phyloP scores from a whole-genome alignment of 1,140 invertebrate species.

The Drosophila chauvacae region DNA sequence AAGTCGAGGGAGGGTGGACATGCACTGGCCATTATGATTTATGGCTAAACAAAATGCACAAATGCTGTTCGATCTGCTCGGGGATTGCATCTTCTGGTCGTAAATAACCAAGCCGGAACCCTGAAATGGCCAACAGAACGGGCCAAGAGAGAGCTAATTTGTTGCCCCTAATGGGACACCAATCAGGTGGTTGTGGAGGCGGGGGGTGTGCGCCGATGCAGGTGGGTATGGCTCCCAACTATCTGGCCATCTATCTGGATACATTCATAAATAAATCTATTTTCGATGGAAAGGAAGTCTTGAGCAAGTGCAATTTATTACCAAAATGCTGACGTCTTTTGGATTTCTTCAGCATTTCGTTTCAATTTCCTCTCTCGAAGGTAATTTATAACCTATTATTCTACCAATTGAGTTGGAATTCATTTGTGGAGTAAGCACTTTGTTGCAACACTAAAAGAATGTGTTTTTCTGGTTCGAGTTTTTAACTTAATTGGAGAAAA shows the following conservation, averaged over 20 bases:
- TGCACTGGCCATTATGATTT: constrained; percentile 68
- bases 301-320: constrained; percentile 47
- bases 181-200: constrained; percentile 20
- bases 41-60: constrained; percentile 75
- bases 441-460: not conserved
- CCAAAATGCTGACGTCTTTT: constrained; percentile 47
- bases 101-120: constrained; percentile 55
- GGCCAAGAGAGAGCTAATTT: constrained; percentile 58
- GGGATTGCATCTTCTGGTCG: constrained; percentile 67
- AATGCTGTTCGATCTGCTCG: constrained; percentile 66
- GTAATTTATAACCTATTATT: constrained; percentile 37
- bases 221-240: constrained; percentile 21
- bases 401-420: constrained; percentile 19
- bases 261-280: constrained; percentile 54
- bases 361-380: constrained; percentile 37
- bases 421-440: constrained; percentile 15
- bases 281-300: constrained; percentile 29
- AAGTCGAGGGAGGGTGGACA: constrained; percentile 5
- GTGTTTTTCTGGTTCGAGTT: not conserved
- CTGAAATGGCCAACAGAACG: constrained; percentile 41
- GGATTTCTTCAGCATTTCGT: constrained; percentile 31
- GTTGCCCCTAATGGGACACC: constrained; percentile 72
- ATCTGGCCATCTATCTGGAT: constrained; percentile 23
- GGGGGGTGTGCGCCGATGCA: not conserved
- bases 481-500: not conserved